Evolutionary conservation across 2,113 vertebrate species (phyloP).

Genomic region (Paedocypris sp.): DNA sequence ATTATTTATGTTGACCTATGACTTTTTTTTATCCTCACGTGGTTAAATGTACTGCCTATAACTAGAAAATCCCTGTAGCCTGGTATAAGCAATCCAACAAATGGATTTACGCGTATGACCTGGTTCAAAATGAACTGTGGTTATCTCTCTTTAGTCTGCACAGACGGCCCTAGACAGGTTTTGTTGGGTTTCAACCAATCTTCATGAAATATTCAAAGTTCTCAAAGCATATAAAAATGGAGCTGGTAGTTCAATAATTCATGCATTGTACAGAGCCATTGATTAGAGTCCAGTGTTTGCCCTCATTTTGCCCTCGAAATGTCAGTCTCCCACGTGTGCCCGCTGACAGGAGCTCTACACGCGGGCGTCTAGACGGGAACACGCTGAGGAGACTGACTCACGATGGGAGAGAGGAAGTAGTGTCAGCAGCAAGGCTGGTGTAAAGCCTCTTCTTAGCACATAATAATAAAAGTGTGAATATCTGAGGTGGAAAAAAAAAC

Average conservation of each 20-base stretch:
- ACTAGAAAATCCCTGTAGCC: too few relatives aligned
- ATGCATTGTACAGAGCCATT: conserved; percentile 21
- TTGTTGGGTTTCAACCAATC: conserved; percentile 12
- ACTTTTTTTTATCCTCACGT: too few relatives aligned
- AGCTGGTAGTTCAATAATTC: conserved; percentile 22
- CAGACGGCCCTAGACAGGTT: neutral
- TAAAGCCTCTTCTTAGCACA: neutral
- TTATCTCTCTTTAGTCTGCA: too few relatives aligned
- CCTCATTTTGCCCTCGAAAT: conserved; percentile 28
- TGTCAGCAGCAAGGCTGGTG: neutral
- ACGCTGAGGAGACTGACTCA: neutral
- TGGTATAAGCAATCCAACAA: too few relatives aligned
- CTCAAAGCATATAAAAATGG: conserved; percentile 4
- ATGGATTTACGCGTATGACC: too few relatives aligned
- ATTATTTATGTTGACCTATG: too few relatives aligned
- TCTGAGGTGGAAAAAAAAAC: too few relatives aligned
- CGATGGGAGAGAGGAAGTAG: neutral
- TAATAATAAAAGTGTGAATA: neutral
- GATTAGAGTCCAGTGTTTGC: conserved; percentile 22
- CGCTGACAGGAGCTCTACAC: neutral
- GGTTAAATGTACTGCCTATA: too few relatives aligned
- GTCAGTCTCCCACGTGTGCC: conserved; percentile 24
- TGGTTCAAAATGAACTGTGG: too few relatives aligned
- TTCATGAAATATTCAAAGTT: conserved; percentile 31
- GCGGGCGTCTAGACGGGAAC: conserved; percentile 14